Base-by-base conservation (phyloP, 2,797 vertebrate genomes). In the Vireo griseus region DNA sequence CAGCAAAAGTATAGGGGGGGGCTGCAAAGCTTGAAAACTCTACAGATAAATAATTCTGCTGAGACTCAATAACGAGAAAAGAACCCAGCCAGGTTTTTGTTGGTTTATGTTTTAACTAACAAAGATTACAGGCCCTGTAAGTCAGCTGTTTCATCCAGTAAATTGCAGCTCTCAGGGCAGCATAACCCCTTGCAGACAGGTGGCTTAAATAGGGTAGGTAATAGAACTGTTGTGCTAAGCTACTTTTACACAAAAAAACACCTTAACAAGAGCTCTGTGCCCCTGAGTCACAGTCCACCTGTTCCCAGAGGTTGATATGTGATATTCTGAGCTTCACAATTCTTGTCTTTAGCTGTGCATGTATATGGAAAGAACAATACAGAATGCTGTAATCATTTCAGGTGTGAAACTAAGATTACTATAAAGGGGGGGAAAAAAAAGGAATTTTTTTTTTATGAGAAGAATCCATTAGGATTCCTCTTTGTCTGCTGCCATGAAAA, bases 251-350 rank as follows among this genome's bases (percentile, higher is more conserved):
- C 92, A 94, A 92, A 95, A 39, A 97, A 96, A 78, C 90, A 97
- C 95, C 94, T 93, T 92, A 96, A 96, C 95, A 96, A 97, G 98
- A 96, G 95, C 92, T 95, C 90, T 96, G 69, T 94, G 95, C 85
- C 78, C 88, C 78, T 91, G 40, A 93, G 86, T 63, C 81, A 94
- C 59, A 78, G 86, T 88, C 95, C 95, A 97, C 97, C 96, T 97
- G 97, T 95, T 98, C 95, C 74, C 80, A 87, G 81, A 92, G 69
- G 72, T 16, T 93, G 91, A 96, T 91, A 95, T 4, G 9, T 84
- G 93, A 91, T 95, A 92, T 81, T 92, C 90, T 84, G 42, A 92
- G 92, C 93, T 94, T 90, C 76, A 42, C 57, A 62, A 62, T 76
- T 86, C 77, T 85, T 78, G 39, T 73, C 71, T 94, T 90, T 73